Conservation (phyloP, 2,888 invertebrate species). For the Vanessa cardui region DNA sequence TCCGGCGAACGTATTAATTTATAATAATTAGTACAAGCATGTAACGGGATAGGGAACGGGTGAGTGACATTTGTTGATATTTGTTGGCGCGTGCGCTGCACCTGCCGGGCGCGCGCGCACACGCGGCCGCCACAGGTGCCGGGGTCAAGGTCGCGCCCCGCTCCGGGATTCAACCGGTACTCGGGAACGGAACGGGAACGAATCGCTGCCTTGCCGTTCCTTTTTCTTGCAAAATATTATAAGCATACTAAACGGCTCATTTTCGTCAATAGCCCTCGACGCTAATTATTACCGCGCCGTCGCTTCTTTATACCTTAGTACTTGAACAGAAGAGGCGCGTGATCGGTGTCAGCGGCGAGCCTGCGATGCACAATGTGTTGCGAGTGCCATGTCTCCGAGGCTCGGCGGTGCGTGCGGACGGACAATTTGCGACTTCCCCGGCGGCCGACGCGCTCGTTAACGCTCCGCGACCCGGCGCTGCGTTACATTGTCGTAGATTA, state of each 20-base stretch:
- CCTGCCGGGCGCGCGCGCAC: slow-evolving; percentile 48
- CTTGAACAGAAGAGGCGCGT: too few relatives aligned
- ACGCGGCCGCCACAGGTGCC: slow-evolving; percentile 24
- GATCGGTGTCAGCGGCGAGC: too few relatives aligned
- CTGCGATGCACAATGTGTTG: not conserved
- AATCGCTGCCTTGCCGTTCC: not conserved
- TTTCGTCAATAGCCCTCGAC: too few relatives aligned
- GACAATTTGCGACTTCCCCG: slow-evolving; percentile 34
- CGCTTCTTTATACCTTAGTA: too few relatives aligned
- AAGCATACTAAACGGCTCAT: too few relatives aligned
- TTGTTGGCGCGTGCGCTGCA: slow-evolving; percentile 50
- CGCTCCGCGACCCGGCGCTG: slow-evolving; percentile 7
- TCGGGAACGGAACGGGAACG: slow-evolving; percentile 10
- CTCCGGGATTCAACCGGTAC: slow-evolving; percentile 41
- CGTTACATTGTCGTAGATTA: slow-evolving; percentile 3
- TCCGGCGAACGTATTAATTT: slow-evolving; percentile 17
- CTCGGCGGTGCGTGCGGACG: slow-evolving; percentile 31
- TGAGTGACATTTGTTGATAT: slow-evolving; percentile 71
- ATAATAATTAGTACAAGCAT: slow-evolving; percentile 33
- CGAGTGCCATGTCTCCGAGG: not conserved
- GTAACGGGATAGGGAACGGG: slow-evolving; percentile 49
- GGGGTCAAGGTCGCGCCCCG: slow-evolving; percentile 42
- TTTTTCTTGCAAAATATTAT: too few relatives aligned
- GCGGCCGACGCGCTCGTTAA: slow-evolving; percentile 14
- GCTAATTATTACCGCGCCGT: too few relatives aligned